Base-by-base conservation (phyloP, 2,888 invertebrate species). In the Caenorhabditis macrosperma region DNA sequence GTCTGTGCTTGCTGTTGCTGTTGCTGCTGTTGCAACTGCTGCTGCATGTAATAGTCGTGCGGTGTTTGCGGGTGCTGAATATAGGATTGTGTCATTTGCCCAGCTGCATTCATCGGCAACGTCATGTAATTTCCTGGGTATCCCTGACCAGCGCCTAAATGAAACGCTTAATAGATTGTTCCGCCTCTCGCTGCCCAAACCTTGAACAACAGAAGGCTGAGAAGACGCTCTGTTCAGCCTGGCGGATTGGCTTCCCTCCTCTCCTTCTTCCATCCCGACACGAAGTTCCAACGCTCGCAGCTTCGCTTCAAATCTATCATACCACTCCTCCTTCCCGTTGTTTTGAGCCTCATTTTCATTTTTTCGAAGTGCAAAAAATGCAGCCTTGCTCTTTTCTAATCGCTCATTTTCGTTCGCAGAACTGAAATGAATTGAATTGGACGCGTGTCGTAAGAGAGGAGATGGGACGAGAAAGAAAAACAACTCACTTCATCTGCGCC, bases 351-450 rank as follows among this genome's bases (percentile, higher is more conserved):
- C 64, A 26, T 72, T 74, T 12, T 81, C 76, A 30, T 75, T 76
- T 15, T 81, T 81, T 20, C 64, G 66, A 10, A 89, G 81, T 26
- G 87, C 86, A 78, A 90, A 90, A 78, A 90, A 90, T 12, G 90
- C 90, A 4, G 89, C 88, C 59, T 90, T 90, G 52, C 88, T 84
- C 79, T 82, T 84, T 71, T 89, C 86, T 38, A 79, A 71, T 33
- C 89, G 76, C 44, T 90, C 88, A 15, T 78, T 82, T 61, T 89
- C 89, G 24, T 84, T 83, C 54, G 82, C 80, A 10, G 88, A 85
- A 52, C 88, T 89, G 81, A 64, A 88, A 84, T 4, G 17, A 41
- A 24, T 20, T 48, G 22, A 1, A n/a, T 9, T 30, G 28, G 10
- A 35, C 20, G 17, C 15, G 2, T 12, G 46, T 9, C 2, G 30